Percentiles rank a stretch among this genome's conserved stretches.
These are phyloP conservation scores for Panthera leo DNA, from an alignment of 2,113 vertebrate species.

Conservation along the genomic window DNA sequence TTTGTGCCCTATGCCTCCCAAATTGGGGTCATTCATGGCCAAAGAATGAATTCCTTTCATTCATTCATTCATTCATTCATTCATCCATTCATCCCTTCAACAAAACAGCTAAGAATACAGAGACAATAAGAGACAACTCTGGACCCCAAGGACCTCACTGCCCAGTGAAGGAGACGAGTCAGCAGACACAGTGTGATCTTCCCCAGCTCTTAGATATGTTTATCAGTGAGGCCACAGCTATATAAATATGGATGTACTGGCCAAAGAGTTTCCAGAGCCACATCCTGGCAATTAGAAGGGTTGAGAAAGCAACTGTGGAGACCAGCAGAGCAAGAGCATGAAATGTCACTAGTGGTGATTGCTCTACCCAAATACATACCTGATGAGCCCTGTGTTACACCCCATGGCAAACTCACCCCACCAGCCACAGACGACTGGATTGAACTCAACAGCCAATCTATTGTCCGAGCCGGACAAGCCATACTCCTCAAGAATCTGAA, in stretches of 20 bases:
- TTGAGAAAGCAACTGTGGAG: not conserved
- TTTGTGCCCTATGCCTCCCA: not conserved
- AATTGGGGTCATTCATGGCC: not conserved
- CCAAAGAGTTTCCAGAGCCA: not conserved
- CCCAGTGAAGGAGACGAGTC: not conserved
- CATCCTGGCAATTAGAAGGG: not conserved
- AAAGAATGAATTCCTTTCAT: not conserved
- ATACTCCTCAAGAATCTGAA: not conserved
- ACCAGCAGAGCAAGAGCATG: not conserved
- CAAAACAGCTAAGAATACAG: not conserved
- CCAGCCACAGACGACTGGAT: not conserved
- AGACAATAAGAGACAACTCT: not conserved
- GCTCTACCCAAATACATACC: not conserved
- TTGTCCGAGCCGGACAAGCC: not conserved
- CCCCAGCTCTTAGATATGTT: not conserved
- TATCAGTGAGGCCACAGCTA: not conserved
- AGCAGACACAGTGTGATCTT: not conserved
- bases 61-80: not conserved
- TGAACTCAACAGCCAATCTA: not conserved
- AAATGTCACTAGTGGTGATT: not conserved
- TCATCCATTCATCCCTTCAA: not conserved
- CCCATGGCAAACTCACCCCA: not conserved
- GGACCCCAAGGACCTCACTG: not conserved
- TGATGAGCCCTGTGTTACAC: not conserved
- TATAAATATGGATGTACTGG: not conserved